phyloP scores from a whole-genome alignment of 2,113 vertebrate genomes.

The Bos javanicus region DNA sequence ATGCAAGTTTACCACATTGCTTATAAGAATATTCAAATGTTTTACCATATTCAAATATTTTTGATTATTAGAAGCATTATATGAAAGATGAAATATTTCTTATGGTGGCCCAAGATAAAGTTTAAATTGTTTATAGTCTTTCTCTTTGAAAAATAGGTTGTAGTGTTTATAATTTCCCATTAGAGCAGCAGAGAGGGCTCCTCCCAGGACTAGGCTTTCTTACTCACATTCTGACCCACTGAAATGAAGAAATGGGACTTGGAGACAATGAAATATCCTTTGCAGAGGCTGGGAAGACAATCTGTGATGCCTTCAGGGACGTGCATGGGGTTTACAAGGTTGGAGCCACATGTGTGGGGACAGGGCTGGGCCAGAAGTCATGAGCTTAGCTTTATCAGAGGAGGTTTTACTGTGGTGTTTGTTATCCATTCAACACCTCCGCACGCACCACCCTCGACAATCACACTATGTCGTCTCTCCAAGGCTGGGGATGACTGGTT shows the following conservation, averaged over 20 bases:
- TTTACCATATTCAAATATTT: background rate
- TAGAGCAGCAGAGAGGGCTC: background rate
- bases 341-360: rapidly evolving
- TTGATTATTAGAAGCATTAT: background rate
- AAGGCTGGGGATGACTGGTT: background rate
- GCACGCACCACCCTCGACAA: rapidly evolving
- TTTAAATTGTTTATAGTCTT: background rate
- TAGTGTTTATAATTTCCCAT: background rate
- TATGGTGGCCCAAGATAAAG: background rate
- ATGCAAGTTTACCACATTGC: background rate
- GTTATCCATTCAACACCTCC: background rate
- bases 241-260: no score
- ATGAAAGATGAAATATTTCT: background rate
- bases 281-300: background rate
- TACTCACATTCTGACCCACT: background rate
- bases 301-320: background rate
- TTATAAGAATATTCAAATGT: background rate
- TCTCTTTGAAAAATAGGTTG: background rate
- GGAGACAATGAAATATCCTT: background rate
- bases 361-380: background rate
- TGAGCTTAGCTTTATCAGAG: background rate
- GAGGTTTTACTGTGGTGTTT: background rate
- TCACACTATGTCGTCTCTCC: background rate
- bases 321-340: background rate
- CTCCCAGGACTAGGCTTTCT: background rate